These are phyloP conservation scores for Perca schrenkii DNA, from an alignment of 2,113 vertebrate species.

Conservation along the genomic window DNA sequence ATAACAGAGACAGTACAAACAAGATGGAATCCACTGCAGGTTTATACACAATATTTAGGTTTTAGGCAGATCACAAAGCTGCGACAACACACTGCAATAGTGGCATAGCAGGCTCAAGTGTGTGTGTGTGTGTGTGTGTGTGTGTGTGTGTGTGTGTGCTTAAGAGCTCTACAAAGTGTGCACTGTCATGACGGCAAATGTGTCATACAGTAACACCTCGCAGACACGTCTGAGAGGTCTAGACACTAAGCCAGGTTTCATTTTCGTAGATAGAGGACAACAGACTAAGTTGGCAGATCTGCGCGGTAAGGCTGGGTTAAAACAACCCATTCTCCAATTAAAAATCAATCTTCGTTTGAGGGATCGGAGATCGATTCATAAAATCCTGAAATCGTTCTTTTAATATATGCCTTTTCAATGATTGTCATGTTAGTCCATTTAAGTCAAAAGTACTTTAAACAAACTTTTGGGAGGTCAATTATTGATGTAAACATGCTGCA, in stretches of 20 bases:
- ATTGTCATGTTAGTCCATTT: too few relatives aligned
- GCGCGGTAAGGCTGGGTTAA: neutral
- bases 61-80: constrained; percentile 44
- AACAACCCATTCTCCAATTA: too few relatives aligned
- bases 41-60: constrained; percentile 45
- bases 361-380: too few relatives aligned
- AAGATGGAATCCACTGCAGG: neutral
- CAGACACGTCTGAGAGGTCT: constrained; percentile 31
- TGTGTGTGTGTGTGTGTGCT: neutral
- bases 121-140: neutral
- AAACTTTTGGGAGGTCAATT: too few relatives aligned
- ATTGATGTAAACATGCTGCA: too few relatives aligned
- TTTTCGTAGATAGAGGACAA: constrained; percentile 18
- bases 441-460: too few relatives aligned
- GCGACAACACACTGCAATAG: constrained; percentile 16
- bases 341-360: too few relatives aligned
- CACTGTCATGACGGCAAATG: constrained; percentile 10
- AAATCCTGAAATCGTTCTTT: too few relatives aligned
- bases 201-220: neutral
- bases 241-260: constrained; percentile 12
- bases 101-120: constrained; percentile 6
- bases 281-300: neutral
- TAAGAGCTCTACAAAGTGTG: constrained; percentile 16
- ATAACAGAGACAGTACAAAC: constrained; percentile 28
- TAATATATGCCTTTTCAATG: too few relatives aligned